phyloP scores from a whole-genome alignment of 2,797 vertebrate genomes.

The Sebastes kiyomatsui region DNA sequence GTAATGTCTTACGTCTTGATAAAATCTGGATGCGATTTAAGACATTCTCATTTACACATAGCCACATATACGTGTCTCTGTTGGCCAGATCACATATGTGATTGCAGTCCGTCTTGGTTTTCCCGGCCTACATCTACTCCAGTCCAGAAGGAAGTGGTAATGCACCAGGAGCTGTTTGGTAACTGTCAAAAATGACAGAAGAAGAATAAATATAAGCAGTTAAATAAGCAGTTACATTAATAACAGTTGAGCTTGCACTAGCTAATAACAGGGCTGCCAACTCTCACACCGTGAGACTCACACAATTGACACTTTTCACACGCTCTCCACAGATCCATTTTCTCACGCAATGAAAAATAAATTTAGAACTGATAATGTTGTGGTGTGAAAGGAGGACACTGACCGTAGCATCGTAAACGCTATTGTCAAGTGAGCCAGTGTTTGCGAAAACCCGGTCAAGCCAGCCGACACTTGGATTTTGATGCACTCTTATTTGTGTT shows the following conservation, averaged over 20 bases:
- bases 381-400: not conserved
- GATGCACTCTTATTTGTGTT: not conserved
- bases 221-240: not conserved
- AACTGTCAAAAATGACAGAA: not conserved
- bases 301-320: not conserved
- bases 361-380: not conserved
- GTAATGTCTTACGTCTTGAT: not conserved
- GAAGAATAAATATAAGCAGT: not conserved
- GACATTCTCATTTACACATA: not conserved
- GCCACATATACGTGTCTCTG: not conserved
- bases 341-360: not conserved
- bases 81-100: not conserved
- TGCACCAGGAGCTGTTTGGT: not conserved
- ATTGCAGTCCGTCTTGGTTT: not conserved
- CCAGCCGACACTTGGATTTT: not conserved
- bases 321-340: not conserved
- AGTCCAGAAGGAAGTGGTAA: not conserved
- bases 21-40: not conserved
- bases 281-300: not conserved
- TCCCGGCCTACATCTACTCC: not conserved
- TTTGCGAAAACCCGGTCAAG: not conserved
- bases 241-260: not conserved
- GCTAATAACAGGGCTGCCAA: not conserved
- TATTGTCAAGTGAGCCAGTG: not conserved
- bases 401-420: not conserved